Evolutionary conservation across 2,888 invertebrate species (phyloP), one percentile per base, ranked within the genome.

Genomic region (Limnephilus lunatus): DNA sequence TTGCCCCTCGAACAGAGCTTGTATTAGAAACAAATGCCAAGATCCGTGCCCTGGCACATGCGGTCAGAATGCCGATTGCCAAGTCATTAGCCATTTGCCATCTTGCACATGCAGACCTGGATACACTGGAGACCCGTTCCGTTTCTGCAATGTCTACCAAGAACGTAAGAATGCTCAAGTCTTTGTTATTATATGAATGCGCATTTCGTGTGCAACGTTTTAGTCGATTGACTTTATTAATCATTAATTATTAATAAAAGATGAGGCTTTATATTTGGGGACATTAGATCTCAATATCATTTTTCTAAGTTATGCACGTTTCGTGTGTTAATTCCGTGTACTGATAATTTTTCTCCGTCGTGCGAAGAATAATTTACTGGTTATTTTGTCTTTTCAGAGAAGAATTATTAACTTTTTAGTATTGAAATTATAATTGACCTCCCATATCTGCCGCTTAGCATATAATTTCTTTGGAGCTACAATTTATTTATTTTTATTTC

Each of bases 31-130:
- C 94, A 98, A 97, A 95, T 98, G 98, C 94, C 96, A 96, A 94
- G 97, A 98, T 95, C 98, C 98, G 14, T 98, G 98, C 94, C 97
- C 97, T 0, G 98, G 98, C 53, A 97, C 97, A 88, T 98, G 98
- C 94, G 98, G 97, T 30, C 96, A 96, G 94, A 97, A 98, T 94
- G 97, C 98, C 19, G 96, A 97, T 92, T 98, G 98, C 94, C 97
- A 97, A 94, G 97, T 97, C 35, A 96, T 97, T 3, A 97, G 97
- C 94, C 98, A 98, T 95, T 95, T 97, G 89, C 98, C 98, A 4
- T 96, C 97, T 92, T 98, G 98, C 94, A 97, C 96, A 92, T 98
- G 98, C 94, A 94, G 96, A 88, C 95, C 96, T 88, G 97, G 97
- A 93, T 97, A 96, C 94, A 97, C 97, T 88, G 97, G 97, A 94